phyloP scores from a whole-genome alignment of 2,113 vertebrate species.

The Dasyurus viverrinus region DNA sequence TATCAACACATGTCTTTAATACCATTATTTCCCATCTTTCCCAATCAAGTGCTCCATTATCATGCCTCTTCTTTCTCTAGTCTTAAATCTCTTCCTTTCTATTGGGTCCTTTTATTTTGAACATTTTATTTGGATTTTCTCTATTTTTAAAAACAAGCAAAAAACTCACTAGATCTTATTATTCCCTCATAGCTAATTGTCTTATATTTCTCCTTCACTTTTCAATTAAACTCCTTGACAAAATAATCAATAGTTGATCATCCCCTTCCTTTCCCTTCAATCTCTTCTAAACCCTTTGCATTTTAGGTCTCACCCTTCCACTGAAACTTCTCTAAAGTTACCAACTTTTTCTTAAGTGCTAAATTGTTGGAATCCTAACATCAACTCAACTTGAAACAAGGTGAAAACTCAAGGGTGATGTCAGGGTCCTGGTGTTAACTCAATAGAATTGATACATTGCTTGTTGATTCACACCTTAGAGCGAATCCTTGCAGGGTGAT shows the following conservation, averaged over 20 bases:
- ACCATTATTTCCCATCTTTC: neutral
- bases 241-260: neutral
- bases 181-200: neutral
- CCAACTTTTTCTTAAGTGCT: neutral
- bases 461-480: too few relatives aligned
- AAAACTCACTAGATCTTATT: neutral
- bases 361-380: too few relatives aligned
- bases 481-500: too few relatives aligned
- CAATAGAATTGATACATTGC: too few relatives aligned
- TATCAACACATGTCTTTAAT: neutral
- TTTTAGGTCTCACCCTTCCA: too few relatives aligned
- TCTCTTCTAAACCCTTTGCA: neutral
- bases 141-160: neutral
- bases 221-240: neutral
- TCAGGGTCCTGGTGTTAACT: too few relatives aligned
- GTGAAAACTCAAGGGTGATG: too few relatives aligned
- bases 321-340: neutral
- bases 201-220: neutral
- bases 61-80: neutral
- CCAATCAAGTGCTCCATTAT: neutral
- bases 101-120: neutral
- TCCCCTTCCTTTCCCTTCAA: too few relatives aligned
- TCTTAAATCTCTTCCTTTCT: neutral
- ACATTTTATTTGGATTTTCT: neutral
- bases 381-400: too few relatives aligned